Evolutionary conservation across 2,888 invertebrate species (phyloP), one percentile per base, ranked within the genome.

Genomic region (Keiferia lycopersicella): DNA sequence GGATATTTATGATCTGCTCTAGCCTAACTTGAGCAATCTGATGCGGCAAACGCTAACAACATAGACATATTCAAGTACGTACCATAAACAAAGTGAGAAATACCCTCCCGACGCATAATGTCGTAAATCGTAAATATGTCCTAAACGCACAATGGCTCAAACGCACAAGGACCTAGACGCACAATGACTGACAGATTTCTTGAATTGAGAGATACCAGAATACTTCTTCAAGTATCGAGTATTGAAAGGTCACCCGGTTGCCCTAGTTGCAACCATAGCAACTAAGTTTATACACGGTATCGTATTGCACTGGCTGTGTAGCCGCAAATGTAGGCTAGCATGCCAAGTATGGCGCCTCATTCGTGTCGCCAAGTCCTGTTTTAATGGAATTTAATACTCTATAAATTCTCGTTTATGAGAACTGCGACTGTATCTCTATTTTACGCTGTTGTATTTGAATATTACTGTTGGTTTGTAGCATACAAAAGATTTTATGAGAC

Each of bases 261-360:
- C 45, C n/a, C 45, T n/a, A 45, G 45, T 16, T 45, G 45, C 45
- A 45, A 41, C 14, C 30, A 30, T 41, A 14, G 2, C 41, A 41
- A n/a, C 45, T 45, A 45, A 45, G n/a, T 45, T n/a, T 16, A 45
- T 45, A 45, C 45, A 45, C 16, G 30, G 26, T 10, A 16, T 34
- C 16, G 34, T 57, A 57, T 26, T 34, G 30, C 26, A 26, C 34
- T 57, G 16, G 22, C 16, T 30, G 30, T 57, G 30, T 4, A 7
- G 10, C 30, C 16, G 16, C 30, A 57, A 45, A 45, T 45, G 45
- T 45, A 45, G 45, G 45, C 45, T 45, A 45, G 45, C 45, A 45
- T 45, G 45, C 45, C 45, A 45, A 45, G 16, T 45, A 45, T 45
- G 45, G 45, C 45, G 45, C 45, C 45, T 45, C 45, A 16, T 45